Evolutionary conservation across 2,113 vertebrate species (phyloP).

Genomic region (Daubentonia madagascariensis): DNA sequence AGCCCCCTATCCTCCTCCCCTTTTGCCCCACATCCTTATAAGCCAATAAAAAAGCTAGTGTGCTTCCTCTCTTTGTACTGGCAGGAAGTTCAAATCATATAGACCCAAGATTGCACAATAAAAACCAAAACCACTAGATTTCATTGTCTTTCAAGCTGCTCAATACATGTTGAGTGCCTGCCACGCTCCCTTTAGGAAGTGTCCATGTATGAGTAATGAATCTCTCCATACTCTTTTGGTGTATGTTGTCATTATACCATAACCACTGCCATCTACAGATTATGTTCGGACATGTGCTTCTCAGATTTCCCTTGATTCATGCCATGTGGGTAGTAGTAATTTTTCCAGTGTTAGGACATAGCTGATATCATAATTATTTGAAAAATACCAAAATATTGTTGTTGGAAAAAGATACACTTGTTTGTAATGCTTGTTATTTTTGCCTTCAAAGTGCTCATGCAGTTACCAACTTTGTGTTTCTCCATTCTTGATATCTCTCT

Average conservation of each 20-base stretch:
- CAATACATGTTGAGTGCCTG: neutral
- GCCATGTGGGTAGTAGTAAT: neutral
- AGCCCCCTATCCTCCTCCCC: neutral
- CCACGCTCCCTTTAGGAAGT: neutral
- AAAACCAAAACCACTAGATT: neutral
- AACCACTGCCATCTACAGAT: neutral
- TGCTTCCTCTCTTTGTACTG: neutral
- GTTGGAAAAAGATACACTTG: neutral
- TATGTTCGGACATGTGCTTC: neutral
- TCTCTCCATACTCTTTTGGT: neutral
- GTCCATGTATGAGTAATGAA: neutral
- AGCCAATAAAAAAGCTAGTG: neutral
- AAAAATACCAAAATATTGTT: neutral
- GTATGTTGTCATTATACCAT: neutral
- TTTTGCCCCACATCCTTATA: neutral
- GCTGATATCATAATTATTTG: neutral
- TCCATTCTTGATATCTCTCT: neutral
- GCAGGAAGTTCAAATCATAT: neutral
- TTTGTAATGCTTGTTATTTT: neutral
- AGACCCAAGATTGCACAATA: neutral
- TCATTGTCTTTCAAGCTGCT: neutral
- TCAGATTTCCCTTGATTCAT: neutral
- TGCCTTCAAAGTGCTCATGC: neutral
- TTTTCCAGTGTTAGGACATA: neutral
- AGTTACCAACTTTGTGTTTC: neutral